A percentile compares a stretch with the other conserved stretches of the same genome.
These are phyloP conservation scores for Dione vanillae DNA, from an alignment of 2,888 invertebrate species.

Conservation along the genomic window DNA sequence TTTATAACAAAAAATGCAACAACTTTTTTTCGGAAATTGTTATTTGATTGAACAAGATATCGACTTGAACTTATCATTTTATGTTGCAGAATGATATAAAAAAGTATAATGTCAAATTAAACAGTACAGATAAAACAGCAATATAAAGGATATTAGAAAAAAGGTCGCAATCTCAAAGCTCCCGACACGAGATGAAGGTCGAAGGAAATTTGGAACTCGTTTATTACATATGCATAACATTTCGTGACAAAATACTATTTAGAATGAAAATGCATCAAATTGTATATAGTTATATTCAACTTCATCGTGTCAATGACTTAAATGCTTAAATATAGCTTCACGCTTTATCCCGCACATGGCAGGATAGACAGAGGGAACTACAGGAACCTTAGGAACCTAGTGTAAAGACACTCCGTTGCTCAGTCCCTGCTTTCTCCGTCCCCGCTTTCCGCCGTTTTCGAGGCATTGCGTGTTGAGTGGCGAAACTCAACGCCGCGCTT, in stretches of 20 bases:
- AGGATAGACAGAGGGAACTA: too few species aligned
- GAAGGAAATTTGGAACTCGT: constrained; percentile 23
- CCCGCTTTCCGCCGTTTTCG: too few species aligned
- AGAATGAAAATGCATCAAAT: constrained; percentile 15
- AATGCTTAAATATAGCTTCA: too few species aligned
- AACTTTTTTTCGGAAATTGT: background rate
- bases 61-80: background rate
- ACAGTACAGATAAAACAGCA: constrained; percentile 23
- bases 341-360: too few species aligned
- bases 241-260: constrained; percentile 37
- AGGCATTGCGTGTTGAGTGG: too few species aligned
- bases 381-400: too few species aligned
- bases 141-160: constrained; percentile 28
- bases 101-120: constrained; percentile 20
- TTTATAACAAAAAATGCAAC: background rate
- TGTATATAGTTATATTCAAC: too few species aligned
- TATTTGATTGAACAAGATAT: constrained; percentile 17
- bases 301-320: too few species aligned
- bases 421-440: too few species aligned
- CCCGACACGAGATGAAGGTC: constrained; percentile 33
- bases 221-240: constrained; percentile 32
- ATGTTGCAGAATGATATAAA: background rate
- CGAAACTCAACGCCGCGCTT: too few species aligned
- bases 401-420: too few species aligned
- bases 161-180: constrained; percentile 27